A percentile compares a stretch with the other conserved stretches of the same genome.
Conservation (phyloP, 53 echinoderm and acorn worm species). For the Patiria pectinifera region DNA sequence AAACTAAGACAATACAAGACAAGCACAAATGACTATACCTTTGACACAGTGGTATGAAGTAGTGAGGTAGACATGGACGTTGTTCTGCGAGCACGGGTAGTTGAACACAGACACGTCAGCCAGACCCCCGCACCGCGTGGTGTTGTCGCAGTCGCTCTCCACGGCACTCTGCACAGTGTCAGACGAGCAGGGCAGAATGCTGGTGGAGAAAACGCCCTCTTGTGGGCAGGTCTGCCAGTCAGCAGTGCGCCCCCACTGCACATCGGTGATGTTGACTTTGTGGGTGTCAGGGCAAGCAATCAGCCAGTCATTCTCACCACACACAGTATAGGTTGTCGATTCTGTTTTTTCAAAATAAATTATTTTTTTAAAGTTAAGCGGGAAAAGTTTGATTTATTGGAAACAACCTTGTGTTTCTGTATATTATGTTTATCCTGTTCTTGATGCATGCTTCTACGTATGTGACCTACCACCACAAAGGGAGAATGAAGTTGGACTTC, state of each 20-base stretch:
- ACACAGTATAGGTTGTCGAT: conserved; percentile 62
- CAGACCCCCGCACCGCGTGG: conserved; percentile 63
- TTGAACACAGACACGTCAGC: conserved; percentile 45
- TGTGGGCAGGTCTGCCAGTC: conserved; percentile 78
- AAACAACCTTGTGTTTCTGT: no score
- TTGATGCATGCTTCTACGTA: no score
- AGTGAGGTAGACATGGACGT: conserved; percentile 71
- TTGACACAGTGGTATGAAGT: conserved; percentile 71
- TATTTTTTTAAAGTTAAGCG: no score
- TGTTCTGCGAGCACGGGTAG: conserved; percentile 62
- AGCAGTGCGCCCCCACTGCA: conserved; percentile 78
- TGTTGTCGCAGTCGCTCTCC: conserved; percentile 53
- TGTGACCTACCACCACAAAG: no score
- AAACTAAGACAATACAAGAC: no score
- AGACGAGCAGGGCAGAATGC: conserved; percentile 65
- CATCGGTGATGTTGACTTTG: conserved; percentile 77
- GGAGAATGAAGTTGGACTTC: no score
- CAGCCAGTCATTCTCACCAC: conserved; percentile 74
- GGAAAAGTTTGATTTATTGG: no score
- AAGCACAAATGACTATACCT: background rate
- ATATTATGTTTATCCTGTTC: no score
- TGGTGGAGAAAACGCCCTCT: conserved; percentile 29
- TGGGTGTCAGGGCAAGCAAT: conserved; percentile 74
- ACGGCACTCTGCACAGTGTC: conserved; percentile 14
- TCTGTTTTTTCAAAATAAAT: conserved; percentile 26